Percentiles rank a stretch among this genome's conserved stretches.
Evolutionary conservation across 2,888 invertebrate genomes (phyloP).

Genomic region (Sminthurides aquaticus): DNA sequence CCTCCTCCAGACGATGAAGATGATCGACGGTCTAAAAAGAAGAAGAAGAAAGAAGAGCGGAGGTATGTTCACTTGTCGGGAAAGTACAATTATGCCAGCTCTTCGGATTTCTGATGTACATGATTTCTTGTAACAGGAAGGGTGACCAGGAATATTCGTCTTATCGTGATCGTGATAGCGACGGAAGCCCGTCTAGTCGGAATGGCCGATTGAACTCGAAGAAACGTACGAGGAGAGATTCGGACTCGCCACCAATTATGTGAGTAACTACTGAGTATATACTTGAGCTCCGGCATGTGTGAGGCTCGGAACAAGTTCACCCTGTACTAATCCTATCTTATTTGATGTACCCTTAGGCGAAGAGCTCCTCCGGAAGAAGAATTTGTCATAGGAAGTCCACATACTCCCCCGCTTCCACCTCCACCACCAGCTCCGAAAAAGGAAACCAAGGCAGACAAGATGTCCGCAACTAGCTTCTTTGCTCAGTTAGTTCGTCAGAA

Average conservation of each 20-base stretch:
- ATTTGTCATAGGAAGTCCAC: too few species aligned
- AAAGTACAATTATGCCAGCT: too few species aligned
- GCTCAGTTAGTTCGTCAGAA: constrained; percentile 81
- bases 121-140: not conserved
- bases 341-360: too few species aligned
- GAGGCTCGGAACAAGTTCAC: too few species aligned
- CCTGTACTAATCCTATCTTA: too few species aligned
- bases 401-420: not conserved
- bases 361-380: too few species aligned
- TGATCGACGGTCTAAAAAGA: constrained; percentile 22
- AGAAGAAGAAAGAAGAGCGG: constrained; percentile 23
- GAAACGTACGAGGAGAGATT: not conserved
- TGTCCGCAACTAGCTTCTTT: constrained; percentile 80
- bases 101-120: too few species aligned
- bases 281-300: too few species aligned
- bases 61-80: constrained; percentile 9
- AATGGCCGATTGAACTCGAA: not conserved
- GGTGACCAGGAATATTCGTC: not conserved
- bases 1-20: constrained; percentile 14
- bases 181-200: not conserved
- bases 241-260: not conserved
- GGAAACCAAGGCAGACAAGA: constrained; percentile 55
- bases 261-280: too few species aligned
- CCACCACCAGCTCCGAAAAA: constrained; percentile 8
- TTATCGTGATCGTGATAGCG: not conserved